phyloP scores from a whole-genome alignment of 2,113 vertebrate genomes.

The Trematocara nigrifrons region DNA sequence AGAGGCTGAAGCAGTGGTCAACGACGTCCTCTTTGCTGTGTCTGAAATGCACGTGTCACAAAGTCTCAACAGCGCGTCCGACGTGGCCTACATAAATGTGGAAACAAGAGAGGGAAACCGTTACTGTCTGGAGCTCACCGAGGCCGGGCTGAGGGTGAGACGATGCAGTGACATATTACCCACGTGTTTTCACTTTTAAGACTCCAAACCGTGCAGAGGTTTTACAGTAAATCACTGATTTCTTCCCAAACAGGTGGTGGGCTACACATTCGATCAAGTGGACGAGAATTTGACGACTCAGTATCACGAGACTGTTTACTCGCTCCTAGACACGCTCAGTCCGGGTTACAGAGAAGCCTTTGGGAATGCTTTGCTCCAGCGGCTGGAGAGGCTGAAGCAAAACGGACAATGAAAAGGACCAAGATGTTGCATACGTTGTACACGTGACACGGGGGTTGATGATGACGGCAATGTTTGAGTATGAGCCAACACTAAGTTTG shows the following conservation, averaged over 20 bases:
- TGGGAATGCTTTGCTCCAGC: conserved; percentile 89
- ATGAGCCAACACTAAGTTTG: conserved; percentile 14
- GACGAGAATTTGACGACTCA: conserved; percentile 80
- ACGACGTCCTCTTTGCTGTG: conserved; percentile 93
- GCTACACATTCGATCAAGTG: conserved; percentile 86
- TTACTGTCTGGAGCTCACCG: conserved; percentile 92
- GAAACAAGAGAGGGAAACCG: conserved; percentile 86
- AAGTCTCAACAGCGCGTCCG: conserved; percentile 78
- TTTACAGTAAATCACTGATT: background rate
- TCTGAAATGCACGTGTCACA: conserved; percentile 90
- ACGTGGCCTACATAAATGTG: conserved; percentile 92
- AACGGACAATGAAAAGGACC: conserved; percentile 78
- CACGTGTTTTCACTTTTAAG: background rate
- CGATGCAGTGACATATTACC: background rate
- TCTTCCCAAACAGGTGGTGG: conserved; percentile 80
- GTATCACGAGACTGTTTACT: conserved; percentile 96
- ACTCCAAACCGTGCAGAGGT: background rate
- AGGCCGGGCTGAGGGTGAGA: conserved; percentile 90
- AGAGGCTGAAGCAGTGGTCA: conserved; percentile 93
- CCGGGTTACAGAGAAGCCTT: conserved; percentile 95
- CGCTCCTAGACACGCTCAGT: conserved; percentile 90
- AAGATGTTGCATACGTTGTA: background rate
- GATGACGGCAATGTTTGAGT: background rate
- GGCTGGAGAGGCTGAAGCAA: conserved; percentile 87
- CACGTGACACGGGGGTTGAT: background rate